A percentile compares a stretch with the other conserved stretches of the same genome.
These are phyloP conservation scores for Bradypus variegatus DNA, from an alignment of 2,797 vertebrate species.

Conservation along the genomic window DNA sequence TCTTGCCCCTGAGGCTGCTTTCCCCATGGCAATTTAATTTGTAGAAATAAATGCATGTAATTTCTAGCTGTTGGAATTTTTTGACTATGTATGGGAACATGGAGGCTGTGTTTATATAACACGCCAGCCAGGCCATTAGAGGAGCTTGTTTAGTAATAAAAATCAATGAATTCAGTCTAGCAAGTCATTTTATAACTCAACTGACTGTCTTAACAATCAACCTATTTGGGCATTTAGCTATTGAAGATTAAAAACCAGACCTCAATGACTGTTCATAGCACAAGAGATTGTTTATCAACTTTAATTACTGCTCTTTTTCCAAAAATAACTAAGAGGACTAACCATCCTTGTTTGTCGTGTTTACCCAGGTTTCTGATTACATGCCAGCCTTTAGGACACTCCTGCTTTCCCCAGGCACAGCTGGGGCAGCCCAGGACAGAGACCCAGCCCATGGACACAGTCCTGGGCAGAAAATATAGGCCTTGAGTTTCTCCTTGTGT, in stretches of 20 bases:
- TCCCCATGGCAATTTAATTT: conserved; percentile 49
- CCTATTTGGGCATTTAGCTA: conserved; percentile 36
- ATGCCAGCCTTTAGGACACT: neutral
- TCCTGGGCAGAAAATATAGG: too few relatives aligned
- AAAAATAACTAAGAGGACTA: neutral
- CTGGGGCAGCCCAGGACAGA: neutral
- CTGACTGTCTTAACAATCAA: conserved; percentile 18
- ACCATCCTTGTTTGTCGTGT: neutral
- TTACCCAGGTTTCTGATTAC: neutral
- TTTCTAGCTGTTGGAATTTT: conserved; percentile 38
- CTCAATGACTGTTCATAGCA: neutral
- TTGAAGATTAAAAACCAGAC: conserved; percentile 33
- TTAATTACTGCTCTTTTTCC: neutral
- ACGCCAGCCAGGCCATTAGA: conserved; percentile 30
- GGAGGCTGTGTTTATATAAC: neutral
- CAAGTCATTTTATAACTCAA: conserved; percentile 47
- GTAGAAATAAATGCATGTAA: conserved; percentile 55
- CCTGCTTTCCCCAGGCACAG: neutral
- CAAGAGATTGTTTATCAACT: neutral
- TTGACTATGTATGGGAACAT: neutral
- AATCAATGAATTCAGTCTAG: conserved; percentile 53
- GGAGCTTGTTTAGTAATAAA: conserved; percentile 41
- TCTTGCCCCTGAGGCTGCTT: conserved; percentile 2
- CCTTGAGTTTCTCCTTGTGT: neutral
- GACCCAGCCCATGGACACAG: neutral